Base-by-base conservation (phyloP, 2,888 invertebrate genomes). In the Stenodema calcarata region DNA sequence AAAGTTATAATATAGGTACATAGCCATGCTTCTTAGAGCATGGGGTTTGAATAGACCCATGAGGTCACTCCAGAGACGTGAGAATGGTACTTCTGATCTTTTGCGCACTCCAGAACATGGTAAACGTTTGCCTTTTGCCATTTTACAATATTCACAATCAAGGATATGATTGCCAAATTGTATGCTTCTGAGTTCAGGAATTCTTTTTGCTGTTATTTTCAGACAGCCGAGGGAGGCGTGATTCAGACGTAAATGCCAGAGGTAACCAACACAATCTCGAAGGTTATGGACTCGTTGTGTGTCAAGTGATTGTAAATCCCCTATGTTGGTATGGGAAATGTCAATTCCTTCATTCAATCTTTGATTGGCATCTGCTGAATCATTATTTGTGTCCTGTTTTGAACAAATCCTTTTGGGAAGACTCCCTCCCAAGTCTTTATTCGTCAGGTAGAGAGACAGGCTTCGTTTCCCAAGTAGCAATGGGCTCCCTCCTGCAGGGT, bases 41-140 rank as follows among this genome's bases (percentile, higher is more conserved):
- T n/a, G n/a, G n/a, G n/a, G n/a, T 54, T 81, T 81, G 0, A 81
- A 2, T 0, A 54, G 81, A 16, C 81, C 81, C 81, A 81, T 81
- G 9, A 81, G 50, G 18, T 81, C 81, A 7, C 35, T 35, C 35
- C 35, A 35, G 35, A 16, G 35, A 28, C n/a, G 27, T 62, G 42
- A 11, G 54, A 81, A 81, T 4, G 54, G 54, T 16, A 27, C 30
- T 6, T 54, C 44, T 2, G 78, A n/a, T n/a, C 78, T 28, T 3
- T 78, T 35, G 14, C 47, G 47, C 47, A 47, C 47, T 47, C 12
- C 47, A 47, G 47, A 47, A 47, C 47, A 47, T 47, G 47, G 47
- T 16, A 12, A 47, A 2, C 47, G 47, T 47, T 47, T 47, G 12
- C 47, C 47, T 47, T 78, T 42, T 12, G 42, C 78, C 11, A 42